Evolutionary conservation across 2,113 vertebrate species (phyloP).

Genomic region (Colossoma macropomum): DNA sequence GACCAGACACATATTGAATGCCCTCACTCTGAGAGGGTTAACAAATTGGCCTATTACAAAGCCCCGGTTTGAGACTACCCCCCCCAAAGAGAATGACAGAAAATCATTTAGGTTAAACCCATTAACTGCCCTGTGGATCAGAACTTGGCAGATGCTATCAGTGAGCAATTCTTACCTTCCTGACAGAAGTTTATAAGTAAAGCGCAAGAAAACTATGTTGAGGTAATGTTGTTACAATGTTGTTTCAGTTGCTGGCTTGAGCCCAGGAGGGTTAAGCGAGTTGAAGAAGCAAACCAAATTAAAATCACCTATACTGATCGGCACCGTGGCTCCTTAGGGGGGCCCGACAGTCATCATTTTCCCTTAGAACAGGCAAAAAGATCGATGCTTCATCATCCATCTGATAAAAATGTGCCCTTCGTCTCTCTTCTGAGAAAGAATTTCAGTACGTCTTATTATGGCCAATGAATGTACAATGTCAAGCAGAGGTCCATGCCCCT

Average conservation of each 20-base stretch:
- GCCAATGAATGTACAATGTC: constrained; percentile 52
- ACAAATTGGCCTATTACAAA: constrained; percentile 63
- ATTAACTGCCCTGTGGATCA: constrained; percentile 60
- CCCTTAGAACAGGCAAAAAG: constrained; percentile 38
- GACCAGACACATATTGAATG: constrained; percentile 58
- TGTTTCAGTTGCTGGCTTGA: constrained; percentile 37
- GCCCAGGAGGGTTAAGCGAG: constrained; percentile 44
- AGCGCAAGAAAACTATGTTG: constrained; percentile 44
- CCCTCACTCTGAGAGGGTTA: constrained; percentile 61
- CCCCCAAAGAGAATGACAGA: constrained; percentile 61
- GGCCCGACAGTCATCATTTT: constrained; percentile 37
- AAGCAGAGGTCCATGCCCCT: constrained; percentile 43
- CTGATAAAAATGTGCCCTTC: constrained; percentile 51
- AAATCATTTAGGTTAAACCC: constrained; percentile 66
- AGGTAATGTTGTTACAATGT: constrained; percentile 47
- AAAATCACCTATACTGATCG: constrained; percentile 47
- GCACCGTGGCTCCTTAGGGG: constrained; percentile 9
- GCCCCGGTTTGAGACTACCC: constrained; percentile 57
- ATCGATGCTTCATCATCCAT: constrained; percentile 52
- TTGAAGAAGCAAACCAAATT: constrained; percentile 41
- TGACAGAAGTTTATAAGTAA: constrained; percentile 50
- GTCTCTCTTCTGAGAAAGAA: constrained; percentile 45
- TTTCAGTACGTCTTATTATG: constrained; percentile 47
- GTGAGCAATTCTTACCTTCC: constrained; percentile 53
- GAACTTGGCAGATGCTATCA: constrained; percentile 63